These are phyloP conservation scores for Rhimphoctona megacephalus DNA, from an alignment of 2,888 invertebrate genomes.

Conservation along the genomic window DNA sequence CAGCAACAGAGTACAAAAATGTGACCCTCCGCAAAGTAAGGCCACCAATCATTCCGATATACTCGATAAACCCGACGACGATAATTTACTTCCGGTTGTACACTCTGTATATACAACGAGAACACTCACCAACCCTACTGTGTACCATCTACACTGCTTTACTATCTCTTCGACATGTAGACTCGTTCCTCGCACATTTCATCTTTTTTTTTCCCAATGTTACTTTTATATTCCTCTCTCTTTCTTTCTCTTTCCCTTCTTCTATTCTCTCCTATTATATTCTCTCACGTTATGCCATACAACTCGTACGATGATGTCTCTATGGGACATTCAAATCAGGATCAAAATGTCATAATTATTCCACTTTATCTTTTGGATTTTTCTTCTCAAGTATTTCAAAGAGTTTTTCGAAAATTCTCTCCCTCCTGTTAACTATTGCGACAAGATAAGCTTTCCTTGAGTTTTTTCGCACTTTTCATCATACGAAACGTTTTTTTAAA, in stretches of 20 bases:
- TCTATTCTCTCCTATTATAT: conserved; percentile 18
- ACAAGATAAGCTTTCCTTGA: not conserved
- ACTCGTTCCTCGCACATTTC: conserved; percentile 52
- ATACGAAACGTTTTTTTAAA: no score
- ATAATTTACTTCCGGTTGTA: conserved; percentile 68
- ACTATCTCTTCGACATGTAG: conserved; percentile 57
- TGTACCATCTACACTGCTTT: conserved; percentile 29
- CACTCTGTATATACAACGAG: conserved; percentile 18
- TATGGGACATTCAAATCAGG: not conserved
- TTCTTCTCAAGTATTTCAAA: not conserved
- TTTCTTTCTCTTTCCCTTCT: conserved; percentile 4
- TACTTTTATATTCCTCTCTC: not conserved
- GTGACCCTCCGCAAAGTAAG: conserved; percentile 61
- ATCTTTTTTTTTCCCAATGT: conserved; percentile 7
- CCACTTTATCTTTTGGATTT: not conserved
- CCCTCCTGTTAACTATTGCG: not conserved
- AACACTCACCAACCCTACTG: conserved; percentile 11
- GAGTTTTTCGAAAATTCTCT: not conserved
- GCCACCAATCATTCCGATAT: conserved; percentile 70
- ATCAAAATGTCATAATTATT: not conserved
- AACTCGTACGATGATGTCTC: not conserved
- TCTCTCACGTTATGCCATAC: not conserved
- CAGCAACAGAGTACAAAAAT: conserved; percentile 49
- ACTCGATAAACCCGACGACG: conserved; percentile 68
- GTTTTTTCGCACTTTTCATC: no score